Conservation (phyloP, 2,113 vertebrate species). For the Cricetomys ansorgei region DNA sequence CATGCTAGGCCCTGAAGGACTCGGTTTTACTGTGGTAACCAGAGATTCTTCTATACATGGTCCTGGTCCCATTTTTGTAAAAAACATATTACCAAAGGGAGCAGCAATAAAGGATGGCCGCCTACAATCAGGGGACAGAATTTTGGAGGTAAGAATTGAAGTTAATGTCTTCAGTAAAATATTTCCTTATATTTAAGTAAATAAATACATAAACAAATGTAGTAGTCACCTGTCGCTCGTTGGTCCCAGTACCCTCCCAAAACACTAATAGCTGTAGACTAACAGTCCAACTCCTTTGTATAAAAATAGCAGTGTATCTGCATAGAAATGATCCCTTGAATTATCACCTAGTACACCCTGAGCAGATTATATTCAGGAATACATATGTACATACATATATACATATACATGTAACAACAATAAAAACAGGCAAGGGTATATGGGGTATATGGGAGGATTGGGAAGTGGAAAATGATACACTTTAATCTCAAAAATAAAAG, state of each 20-base stretch:
- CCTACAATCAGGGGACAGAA: conserved; percentile 97
- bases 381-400: no score
- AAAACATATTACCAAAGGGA: conserved; percentile 97
- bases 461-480: not conserved
- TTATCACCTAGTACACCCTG: not conserved
- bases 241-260: not conserved
- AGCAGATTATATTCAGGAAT: not conserved
- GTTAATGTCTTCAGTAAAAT: conserved; percentile 50
- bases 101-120: conserved; percentile 97
- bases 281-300: not conserved
- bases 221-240: not conserved
- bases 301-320: not conserved
- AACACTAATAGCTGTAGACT: not conserved
- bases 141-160: conserved; percentile 92
- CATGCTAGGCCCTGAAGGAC: conserved; percentile 93
- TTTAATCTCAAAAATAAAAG: not conserved
- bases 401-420: not conserved
- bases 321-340: not conserved
- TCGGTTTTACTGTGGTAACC: conserved; percentile 98
- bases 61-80: conserved; percentile 97
- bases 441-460: no score
- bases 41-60: conserved; percentile 96
- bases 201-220: not conserved
- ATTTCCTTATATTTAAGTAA: not conserved
- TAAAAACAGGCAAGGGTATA: not conserved